Base-by-base conservation (phyloP, 1,140 invertebrate species). In the Drosophila kepulauana region DNA sequence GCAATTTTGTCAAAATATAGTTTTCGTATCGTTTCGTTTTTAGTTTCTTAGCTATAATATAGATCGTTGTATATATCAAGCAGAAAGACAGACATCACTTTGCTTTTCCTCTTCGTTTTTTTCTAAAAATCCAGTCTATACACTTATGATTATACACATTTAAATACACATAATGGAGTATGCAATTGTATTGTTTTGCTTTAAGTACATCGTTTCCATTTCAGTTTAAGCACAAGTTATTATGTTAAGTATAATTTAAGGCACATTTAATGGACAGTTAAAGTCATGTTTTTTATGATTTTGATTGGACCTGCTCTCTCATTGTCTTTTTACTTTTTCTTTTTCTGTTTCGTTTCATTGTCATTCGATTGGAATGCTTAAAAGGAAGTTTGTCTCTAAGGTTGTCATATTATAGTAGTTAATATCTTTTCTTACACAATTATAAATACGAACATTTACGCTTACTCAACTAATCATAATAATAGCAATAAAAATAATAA, bases 401-500 rank as follows among this genome's bases (percentile, higher is more conserved):
- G 73, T 80, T 82, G 64, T 88, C 75, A 73, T 82, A 88, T n/a
- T 10, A 10, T 38, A 38, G 8, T 38, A 38, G 35, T 52, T 52
- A 52, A 52, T 52, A 52, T 52, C 51, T 52, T n/a, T 15, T 5
- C 51, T 52, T 52, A 52, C 51, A 52, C 25, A 52, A 81, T 76
- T 79, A 89, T 89, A 90, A 90, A 84, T 88, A 86, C 71, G 78
- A 86, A 87, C 75, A 79, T 87, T 72, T 82, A 87, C 63, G 81
- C 82, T 88, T 87, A 87, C 5, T 6, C 74, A 20, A 56, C n/a
- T 33, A 54, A 54, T 33, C 45, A 52, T 71, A 56, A 25, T 25
- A 25, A 25, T 25, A 25, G 20, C 20, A 25, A 71, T 41, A 63
- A 85, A 79, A 79, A 90, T 75, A 87, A 79, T 94, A 95, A 97